Evolutionary conservation across 2,888 invertebrate species (phyloP), one percentile per base, ranked within the genome.

Genomic region (Megaustenia siamemsis): DNA sequence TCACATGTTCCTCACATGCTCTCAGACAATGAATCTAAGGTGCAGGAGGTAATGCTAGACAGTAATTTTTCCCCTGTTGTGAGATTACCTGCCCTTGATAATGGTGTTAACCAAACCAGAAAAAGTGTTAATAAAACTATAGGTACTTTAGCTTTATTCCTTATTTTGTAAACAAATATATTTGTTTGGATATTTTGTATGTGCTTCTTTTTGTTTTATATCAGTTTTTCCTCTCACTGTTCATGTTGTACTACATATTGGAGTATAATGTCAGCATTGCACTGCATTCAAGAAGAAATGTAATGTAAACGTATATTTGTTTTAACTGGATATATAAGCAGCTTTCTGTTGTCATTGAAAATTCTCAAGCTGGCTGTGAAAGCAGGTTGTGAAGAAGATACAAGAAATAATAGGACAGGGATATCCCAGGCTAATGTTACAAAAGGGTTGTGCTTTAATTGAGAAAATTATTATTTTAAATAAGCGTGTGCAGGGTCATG

Each of bases 1-100:
- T 43, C 8, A 40, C n/a, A 38, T 69, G 40, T 40, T 40, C 69
- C 43, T 43, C 10, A 43, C 69, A 69, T 69, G 69, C 69, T 69
- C 10, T 40, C 69, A 43, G 43, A 40, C 40, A 69, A 40, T 43
- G n/a, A 69, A 40, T 10, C 69, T n/a, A 21, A 4, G 6, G 38
- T 69, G 69, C 40, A 69, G 38, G 40, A 69, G 69, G 40, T 69
- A 40, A 66, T 15, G 0, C 10, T 40, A 8, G 43, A 43, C 43
- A 40, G 40, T 69, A 69, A 35, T 66, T 4, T n/a, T 43, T 40
- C 6, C 21, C 40, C 21, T 8, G 6, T 43, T 40, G 35, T 69
- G 12, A 43, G 24, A 40, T 69, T 69, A 40, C n/a, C 40, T n/a
- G 40, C 66, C 35, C 35, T 66, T 66, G 38, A 35, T 35, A 35